Percentiles rank a stretch among this genome's conserved stretches.
phyloP scores from a whole-genome alignment of 2,888 invertebrate genomes.

The Agonopterix subpropinquella region DNA sequence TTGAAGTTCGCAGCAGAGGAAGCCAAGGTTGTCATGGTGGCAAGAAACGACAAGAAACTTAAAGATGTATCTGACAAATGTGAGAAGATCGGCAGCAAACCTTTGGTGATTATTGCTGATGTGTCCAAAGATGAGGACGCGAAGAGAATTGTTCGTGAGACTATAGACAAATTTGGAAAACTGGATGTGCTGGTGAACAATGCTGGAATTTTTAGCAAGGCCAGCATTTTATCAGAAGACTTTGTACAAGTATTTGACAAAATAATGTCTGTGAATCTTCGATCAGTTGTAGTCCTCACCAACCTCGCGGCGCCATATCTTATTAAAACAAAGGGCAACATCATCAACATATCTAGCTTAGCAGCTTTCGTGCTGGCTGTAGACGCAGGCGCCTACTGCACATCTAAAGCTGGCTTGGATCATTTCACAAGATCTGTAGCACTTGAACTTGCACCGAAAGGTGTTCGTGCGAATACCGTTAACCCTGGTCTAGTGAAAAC shows the following conservation, averaged over 20 bases:
- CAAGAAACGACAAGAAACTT: conserved; percentile 11
- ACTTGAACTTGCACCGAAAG: background rate
- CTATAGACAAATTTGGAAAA: conserved; percentile 13
- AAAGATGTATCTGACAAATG: conserved; percentile 7
- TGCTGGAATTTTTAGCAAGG: conserved; percentile 12
- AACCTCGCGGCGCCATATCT: background rate
- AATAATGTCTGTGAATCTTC: background rate
- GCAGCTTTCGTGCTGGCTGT: background rate
- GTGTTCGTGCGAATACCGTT: too few relatives aligned
- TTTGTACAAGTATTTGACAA: conserved; percentile 4
- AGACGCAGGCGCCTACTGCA: too few relatives aligned
- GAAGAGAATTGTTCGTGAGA: conserved; percentile 11
- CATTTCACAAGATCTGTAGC: background rate
- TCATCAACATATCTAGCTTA: background rate
- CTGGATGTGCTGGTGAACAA: conserved; percentile 20
- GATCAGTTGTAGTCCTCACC: background rate
- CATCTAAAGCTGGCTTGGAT: background rate
- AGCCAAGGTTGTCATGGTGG: conserved; percentile 11
- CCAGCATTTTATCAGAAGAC: conserved; percentile 10
- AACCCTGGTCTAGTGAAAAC: background rate
- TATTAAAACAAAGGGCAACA: background rate
- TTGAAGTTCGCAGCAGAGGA: conserved; percentile 7
- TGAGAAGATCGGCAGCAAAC: conserved; percentile 5
- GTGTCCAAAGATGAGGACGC: conserved; percentile 14
- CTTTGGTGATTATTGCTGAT: conserved; percentile 12